Percentiles rank a stretch among this genome's conserved stretches.
Evolutionary conservation across 30 jellyfish, hydroid and myxozoan genomes (phyloP).

Genomic region (Pelagia noctiluca): DNA sequence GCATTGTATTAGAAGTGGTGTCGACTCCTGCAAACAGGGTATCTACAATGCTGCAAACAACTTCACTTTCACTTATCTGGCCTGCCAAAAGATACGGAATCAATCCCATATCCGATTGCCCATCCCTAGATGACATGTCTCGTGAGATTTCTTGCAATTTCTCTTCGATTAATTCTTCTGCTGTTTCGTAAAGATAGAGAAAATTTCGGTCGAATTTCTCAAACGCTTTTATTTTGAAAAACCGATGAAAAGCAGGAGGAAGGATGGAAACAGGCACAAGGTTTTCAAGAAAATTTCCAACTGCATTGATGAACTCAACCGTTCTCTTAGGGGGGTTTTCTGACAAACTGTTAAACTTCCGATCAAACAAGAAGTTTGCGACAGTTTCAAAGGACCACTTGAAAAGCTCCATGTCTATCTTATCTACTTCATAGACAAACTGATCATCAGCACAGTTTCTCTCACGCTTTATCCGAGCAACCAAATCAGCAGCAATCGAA

Average conservation of each 20-base stretch:
- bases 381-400: conserved; percentile 83
- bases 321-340: conserved; percentile 58
- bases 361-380: conserved; percentile 64
- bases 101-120: conserved; percentile 17
- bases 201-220: conserved; percentile 41
- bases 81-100: conserved; percentile 60
- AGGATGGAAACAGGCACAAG: conserved; percentile 24
- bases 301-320: conserved; percentile 60
- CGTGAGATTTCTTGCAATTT: conserved; percentile 31
- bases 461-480: conserved; percentile 16
- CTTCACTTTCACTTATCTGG: conserved; percentile 39
- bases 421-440: conserved; percentile 51
- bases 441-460: conserved; percentile 22
- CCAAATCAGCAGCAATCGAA: conserved; percentile 45
- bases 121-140: neutral
- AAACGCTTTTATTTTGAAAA: conserved; percentile 50
- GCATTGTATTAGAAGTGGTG: conserved; percentile 82
- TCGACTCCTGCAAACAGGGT: conserved; percentile 84
- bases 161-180: conserved; percentile 52
- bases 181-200: conserved; percentile 17
- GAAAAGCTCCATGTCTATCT: conserved; percentile 61
- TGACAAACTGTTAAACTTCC: conserved; percentile 39
- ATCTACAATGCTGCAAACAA: conserved; percentile 70
- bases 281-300: conserved; percentile 56
- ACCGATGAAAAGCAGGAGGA: conserved; percentile 43